Conservation (phyloP, 2,797 vertebrate genomes). For the Helicolenus hilgendorfi region DNA sequence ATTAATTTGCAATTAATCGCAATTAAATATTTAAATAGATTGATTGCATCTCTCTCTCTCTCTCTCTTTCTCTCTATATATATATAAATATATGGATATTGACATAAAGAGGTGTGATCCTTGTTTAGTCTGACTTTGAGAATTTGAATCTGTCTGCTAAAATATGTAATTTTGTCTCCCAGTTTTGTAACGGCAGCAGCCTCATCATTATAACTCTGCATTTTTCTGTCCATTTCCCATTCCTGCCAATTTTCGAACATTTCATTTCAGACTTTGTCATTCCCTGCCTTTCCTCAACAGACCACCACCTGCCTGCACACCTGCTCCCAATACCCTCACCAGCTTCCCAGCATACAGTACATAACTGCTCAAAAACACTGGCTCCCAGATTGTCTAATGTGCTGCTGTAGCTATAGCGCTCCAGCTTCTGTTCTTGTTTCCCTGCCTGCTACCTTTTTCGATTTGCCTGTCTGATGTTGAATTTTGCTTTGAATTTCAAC, state of each 20-base stretch:
- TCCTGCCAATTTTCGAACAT: neutral
- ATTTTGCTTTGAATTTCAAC: conserved; percentile 4
- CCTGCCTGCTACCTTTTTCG: neutral
- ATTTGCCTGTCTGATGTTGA: neutral
- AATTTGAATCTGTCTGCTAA: neutral
- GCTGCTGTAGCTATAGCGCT: neutral
- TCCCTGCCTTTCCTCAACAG: conserved; percentile 1
- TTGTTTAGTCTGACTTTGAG: neutral
- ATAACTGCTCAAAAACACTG: neutral
- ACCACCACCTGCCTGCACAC: conserved; percentile 8
- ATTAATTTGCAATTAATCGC: no score
- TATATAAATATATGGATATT: no score
- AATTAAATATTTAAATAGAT: no score
- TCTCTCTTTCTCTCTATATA: no score
- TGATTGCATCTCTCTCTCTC: no score
- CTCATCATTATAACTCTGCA: neutral
- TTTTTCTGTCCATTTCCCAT: neutral
- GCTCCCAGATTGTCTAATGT: neutral
- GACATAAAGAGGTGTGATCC: neutral
- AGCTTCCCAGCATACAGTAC: neutral
- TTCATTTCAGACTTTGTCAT: neutral
- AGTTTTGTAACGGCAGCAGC: neutral
- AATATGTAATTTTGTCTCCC: neutral
- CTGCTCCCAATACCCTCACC: conserved; percentile 8
- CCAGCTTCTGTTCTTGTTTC: neutral